phyloP scores from a whole-genome alignment of 2,888 invertebrate species.

The Ephialtes manifestator region DNA sequence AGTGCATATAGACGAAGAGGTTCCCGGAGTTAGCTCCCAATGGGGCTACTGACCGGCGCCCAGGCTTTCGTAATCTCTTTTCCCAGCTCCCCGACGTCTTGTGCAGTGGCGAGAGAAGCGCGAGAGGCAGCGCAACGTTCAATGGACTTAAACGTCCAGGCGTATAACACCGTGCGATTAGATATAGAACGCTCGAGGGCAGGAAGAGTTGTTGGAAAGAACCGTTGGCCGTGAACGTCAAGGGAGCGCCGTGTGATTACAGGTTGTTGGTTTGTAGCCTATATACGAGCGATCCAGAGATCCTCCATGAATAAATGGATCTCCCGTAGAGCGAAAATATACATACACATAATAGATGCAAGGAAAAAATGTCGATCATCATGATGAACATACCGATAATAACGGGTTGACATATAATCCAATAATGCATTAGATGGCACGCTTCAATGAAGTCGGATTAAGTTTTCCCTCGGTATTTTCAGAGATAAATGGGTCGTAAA shows the following conservation, averaged over 20 bases:
- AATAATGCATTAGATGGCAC: constrained; percentile 41
- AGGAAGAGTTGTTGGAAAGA: constrained; percentile 60
- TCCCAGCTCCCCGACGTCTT: constrained; percentile 5
- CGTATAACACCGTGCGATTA: constrained; percentile 66
- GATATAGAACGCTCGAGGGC: constrained; percentile 69
- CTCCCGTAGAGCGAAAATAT: constrained; percentile 20
- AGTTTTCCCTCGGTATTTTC: not conserved
- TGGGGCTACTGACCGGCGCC: constrained; percentile 52
- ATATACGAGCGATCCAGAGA: constrained; percentile 48
- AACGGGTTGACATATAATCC: constrained; percentile 32
- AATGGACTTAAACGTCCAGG: constrained; percentile 52
- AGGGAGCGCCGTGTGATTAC: constrained; percentile 66
- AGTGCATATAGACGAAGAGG: constrained; percentile 3
- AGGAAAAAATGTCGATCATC: constrained; percentile 43
- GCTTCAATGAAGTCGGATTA: not conserved
- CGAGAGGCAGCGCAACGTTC: constrained; percentile 28
- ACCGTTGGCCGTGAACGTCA: constrained; percentile 67
- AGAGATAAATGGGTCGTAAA: constrained; percentile 22
- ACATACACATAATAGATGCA: constrained; percentile 30
- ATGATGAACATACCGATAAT: constrained; percentile 23
- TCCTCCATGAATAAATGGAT: constrained; percentile 65
- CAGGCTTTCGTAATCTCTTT: constrained; percentile 47
- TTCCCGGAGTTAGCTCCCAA: constrained; percentile 24
- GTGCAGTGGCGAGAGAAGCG: constrained; percentile 16
- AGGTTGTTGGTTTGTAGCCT: constrained; percentile 60